Evolutionary conservation across 2,888 invertebrate genomes (phyloP), one percentile per base, ranked within the genome.

Genomic region (Perizoma affinitatum): DNA sequence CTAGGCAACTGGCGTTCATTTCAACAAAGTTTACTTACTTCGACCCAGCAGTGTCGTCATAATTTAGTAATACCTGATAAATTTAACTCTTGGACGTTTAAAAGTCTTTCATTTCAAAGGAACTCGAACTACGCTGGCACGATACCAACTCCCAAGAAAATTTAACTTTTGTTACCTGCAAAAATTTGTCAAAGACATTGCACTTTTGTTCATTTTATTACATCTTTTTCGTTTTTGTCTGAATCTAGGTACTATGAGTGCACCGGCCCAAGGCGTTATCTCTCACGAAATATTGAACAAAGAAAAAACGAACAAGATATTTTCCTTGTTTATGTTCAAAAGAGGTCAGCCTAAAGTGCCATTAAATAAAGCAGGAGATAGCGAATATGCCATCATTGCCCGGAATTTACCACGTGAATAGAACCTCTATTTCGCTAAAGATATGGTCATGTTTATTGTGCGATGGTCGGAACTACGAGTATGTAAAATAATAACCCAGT

Each of bases 291-390:
- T 51, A 59, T 58, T 48, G 54, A 58, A 63, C 65, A 62, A 59
- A 46, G 59, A 66, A 62, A 63, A 66, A 65, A 59, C 55, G 57
- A 57, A 55, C 57, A 46, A 59, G 52, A 58, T 63, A 62, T 64
- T 65, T 59, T 66, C 59, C 52, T 42, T 54, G 66, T 69, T 69
- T 69, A 67, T 61, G 67, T 48, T 66, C 57, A 41, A 57, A 67
- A 61, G 54, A 60, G 64, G 64, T 67, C 67, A 65, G 52, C 57
- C 52, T 58, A 36, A 58, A 65, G 53, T 61, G 50, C 61, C 54
- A 56, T 63, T 62, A 60, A 50, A 62, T 66, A 59, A 62, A 61
- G 46, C 38, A 52, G 36, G 33, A 44, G 54, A 67, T 63, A 65
- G 58, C 54, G 51, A 50, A 61, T 58, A 61, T 53, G 56, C 51